Base-by-base conservation (phyloP, 2,888 invertebrate species). In the Zygogramma bicolorata region DNA sequence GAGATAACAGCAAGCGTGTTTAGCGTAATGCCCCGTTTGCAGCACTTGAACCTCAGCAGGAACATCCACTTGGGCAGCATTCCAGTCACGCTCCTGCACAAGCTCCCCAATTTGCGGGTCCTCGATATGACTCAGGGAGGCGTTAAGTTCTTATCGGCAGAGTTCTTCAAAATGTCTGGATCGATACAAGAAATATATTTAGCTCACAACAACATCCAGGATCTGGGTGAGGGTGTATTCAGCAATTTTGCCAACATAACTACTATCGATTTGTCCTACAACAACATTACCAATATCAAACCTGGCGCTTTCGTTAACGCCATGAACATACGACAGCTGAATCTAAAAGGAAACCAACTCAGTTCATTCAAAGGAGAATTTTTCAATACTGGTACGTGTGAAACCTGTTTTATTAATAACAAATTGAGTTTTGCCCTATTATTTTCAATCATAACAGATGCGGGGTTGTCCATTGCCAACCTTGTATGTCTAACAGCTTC, bases 341-440 rank as follows among this genome's bases (percentile, higher is more conserved):
- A 92, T 75, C 85, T 97, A 5, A 91, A 90, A 80, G 93, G 93
- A 1, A 97, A 97, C 86, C 92, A 93, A 82, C 85, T 96, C 76
- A 93, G 90, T 40, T 93, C 93, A 0, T 95, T 96, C 86, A 93
- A 93, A 86, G 95, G 95, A 1, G 95, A 95, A 87, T 92, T 93
- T 84, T 95, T 96, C 84, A 94, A 95, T 78, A 95, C 94, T 0
- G 94, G 94, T 49, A n/a, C n/a, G n/a, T n/a, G n/a, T n/a, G n/a
- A n/a, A n/a, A n/a, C n/a, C n/a, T n/a, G n/a, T n/a, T n/a, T n/a
- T n/a, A n/a, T n/a, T n/a, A n/a, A n/a, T n/a, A n/a, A n/a, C n/a
- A n/a, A n/a, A n/a, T n/a, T n/a, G n/a, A n/a, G n/a, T n/a, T n/a
- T n/a, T n/a, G n/a, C n/a, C n/a, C n/a, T n/a, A n/a, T n/a, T n/a